Percentiles rank a stretch among this genome's conserved stretches.
Evolutionary conservation across 2,113 vertebrate species (phyloP).

Genomic region (Chinchilla lanigera): DNA sequence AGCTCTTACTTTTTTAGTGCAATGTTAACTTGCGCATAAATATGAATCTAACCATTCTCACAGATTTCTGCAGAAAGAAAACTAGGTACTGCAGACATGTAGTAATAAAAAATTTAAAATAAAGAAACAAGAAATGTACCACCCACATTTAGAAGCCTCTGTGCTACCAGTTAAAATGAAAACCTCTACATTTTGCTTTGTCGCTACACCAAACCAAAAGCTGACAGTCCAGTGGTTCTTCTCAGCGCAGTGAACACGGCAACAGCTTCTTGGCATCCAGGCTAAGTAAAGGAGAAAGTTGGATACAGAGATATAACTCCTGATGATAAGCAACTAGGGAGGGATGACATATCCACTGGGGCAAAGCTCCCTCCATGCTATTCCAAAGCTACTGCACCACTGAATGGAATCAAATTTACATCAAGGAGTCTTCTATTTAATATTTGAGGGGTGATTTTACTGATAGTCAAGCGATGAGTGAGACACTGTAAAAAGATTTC

Average conservation of each 20-base stretch:
- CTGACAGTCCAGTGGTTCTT: background rate
- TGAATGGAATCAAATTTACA: background rate
- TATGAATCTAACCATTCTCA: background rate
- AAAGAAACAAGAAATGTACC: background rate
- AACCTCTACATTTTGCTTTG: background rate
- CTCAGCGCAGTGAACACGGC: background rate
- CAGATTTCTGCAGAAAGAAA: background rate
- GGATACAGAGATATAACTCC: background rate
- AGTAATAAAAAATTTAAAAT: background rate
- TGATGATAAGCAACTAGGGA: background rate
- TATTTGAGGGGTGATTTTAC: background rate
- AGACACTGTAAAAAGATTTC: background rate
- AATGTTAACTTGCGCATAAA: background rate
- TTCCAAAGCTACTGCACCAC: background rate
- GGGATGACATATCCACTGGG: background rate
- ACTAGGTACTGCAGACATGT: background rate
- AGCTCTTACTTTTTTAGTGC: background rate
- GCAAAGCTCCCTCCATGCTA: background rate
- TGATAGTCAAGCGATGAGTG: background rate
- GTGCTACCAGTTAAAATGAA: background rate
- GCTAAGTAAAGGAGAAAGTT: background rate
- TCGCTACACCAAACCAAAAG: background rate
- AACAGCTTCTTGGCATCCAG: too few relatives aligned
- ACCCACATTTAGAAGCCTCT: background rate
- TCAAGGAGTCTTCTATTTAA: background rate